Evolutionary conservation across 1,140 invertebrate genomes (phyloP), one percentile per base, ranked within the genome.

Genomic region (Brachystomella parvula): DNA sequence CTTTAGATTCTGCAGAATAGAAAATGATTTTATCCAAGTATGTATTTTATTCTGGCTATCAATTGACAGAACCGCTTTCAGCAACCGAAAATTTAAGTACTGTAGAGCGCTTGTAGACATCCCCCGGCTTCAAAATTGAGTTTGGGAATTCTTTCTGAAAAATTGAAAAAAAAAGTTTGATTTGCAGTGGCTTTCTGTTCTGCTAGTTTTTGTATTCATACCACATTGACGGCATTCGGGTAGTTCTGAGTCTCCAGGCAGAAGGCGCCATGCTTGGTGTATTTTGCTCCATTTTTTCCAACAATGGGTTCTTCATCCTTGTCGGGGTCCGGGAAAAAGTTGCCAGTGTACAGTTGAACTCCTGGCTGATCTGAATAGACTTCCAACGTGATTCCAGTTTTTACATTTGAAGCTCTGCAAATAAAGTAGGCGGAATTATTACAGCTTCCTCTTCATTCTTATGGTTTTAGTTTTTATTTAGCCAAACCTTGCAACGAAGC

Each of bases 171-270:
- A 32, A 66, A 69, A 69, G 71, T 21, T 49, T 39, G 35, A 65
- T 29, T 47, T 47, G 62, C 30, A 58, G 58, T 47, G 64, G 61
- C 59, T 57, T 59, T 29, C 24, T 21, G 57, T 64, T 57, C 39
- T 66, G 71, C 9, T 73, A 73, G 56, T 67, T 73, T 69, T 6
- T 30, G 29, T 35, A 78, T 79, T 80, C n/a, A n/a, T 78, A 89
- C 83, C 77, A 93, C 83, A 80, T 96, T 92, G 1, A 94, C 79
- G 15, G 92, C 89, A 79, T 97, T 88, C 0, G 94, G 94, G 81
- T 87, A 96, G 74, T 89, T 90, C 78, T 96, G 93, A 0, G 94
- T 92, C 78, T 96, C 92, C 35, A 96, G 79, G 75, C 90, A 94
- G 68, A 96, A 87, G 0, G 86, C 89, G 0, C 85, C 87, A 71